Evolutionary conservation across 2,797 vertebrate genomes (phyloP).

Genomic region (Liasis olivaceus): DNA sequence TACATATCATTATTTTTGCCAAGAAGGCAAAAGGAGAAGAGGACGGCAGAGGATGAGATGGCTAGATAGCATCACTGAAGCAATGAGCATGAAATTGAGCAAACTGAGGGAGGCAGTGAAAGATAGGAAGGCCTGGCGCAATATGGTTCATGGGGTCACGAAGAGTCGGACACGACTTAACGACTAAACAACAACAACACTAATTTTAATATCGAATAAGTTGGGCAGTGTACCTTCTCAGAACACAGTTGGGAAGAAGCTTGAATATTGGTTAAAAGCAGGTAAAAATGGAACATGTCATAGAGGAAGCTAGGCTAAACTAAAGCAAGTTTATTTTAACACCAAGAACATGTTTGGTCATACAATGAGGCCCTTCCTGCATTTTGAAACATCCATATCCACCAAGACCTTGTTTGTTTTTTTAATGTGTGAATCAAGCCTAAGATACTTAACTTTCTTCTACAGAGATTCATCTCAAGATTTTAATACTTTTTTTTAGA

Average conservation of each 20-base stretch:
- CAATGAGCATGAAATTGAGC: too few species aligned
- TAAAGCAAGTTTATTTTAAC: background rate
- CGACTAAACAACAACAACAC: too few species aligned
- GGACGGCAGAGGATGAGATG: too few species aligned
- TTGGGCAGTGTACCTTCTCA: background rate
- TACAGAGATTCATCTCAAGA: slow-evolving; percentile 5
- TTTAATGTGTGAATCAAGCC: background rate
- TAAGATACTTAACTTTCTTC: background rate
- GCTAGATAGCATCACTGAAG: too few species aligned
- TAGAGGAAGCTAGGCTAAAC: background rate
- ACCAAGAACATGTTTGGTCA: background rate
- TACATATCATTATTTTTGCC: background rate
- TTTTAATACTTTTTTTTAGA: slow-evolving; percentile 22
- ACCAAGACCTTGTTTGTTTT: background rate
- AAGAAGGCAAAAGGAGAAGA: too few species aligned
- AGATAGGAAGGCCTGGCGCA: too few species aligned
- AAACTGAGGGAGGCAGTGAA: too few species aligned
- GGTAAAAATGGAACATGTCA: background rate
- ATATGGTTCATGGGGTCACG: too few species aligned
- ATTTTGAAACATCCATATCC: background rate
- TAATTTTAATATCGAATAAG: background rate
- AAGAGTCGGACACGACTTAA: too few species aligned
- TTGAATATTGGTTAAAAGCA: background rate
- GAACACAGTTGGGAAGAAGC: background rate
- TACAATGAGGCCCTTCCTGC: background rate